phyloP scores from a whole-genome alignment of 2,888 invertebrate species.

The Eilema sororculum region DNA sequence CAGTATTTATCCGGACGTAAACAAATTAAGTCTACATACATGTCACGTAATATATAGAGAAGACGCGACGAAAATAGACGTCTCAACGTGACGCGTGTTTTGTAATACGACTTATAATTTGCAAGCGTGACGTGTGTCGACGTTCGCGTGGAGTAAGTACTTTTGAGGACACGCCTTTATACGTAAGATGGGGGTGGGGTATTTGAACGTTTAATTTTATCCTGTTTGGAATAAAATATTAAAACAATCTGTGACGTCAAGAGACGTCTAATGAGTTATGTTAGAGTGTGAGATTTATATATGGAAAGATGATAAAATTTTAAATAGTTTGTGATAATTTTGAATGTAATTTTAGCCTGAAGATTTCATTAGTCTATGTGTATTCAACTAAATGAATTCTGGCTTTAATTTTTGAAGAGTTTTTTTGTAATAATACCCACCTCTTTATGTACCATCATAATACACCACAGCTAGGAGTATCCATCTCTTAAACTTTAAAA shows the following conservation, averaged over 20 bases:
- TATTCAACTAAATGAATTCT: too few species aligned
- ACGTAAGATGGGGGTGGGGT: neutral
- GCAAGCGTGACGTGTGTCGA: slow-evolving; percentile 17
- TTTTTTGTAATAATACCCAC: too few species aligned
- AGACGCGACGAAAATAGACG: slow-evolving; percentile 22
- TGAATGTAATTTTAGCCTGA: too few species aligned
- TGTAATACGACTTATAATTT: slow-evolving; percentile 24
- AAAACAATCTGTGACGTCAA: neutral
- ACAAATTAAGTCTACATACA: neutral
- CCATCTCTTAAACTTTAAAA: too few species aligned
- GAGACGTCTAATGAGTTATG: too few species aligned
- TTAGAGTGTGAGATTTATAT: neutral
- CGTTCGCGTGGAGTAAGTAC: slow-evolving; percentile 8
- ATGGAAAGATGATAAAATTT: neutral
- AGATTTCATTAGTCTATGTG: too few species aligned
- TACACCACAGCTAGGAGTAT: too few species aligned
- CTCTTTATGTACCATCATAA: too few species aligned
- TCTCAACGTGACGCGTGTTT: slow-evolving; percentile 16
- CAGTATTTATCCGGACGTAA: neutral
- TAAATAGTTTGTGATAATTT: too few species aligned
- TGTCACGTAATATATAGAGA: slow-evolving; percentile 34
- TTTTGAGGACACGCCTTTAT: slow-evolving; percentile 8
- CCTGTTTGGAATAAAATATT: neutral
- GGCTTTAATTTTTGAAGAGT: too few species aligned
- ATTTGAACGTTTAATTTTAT: neutral